phyloP scores from a whole-genome alignment of 2,797 vertebrate genomes.

The Cyclura pinguis region DNA sequence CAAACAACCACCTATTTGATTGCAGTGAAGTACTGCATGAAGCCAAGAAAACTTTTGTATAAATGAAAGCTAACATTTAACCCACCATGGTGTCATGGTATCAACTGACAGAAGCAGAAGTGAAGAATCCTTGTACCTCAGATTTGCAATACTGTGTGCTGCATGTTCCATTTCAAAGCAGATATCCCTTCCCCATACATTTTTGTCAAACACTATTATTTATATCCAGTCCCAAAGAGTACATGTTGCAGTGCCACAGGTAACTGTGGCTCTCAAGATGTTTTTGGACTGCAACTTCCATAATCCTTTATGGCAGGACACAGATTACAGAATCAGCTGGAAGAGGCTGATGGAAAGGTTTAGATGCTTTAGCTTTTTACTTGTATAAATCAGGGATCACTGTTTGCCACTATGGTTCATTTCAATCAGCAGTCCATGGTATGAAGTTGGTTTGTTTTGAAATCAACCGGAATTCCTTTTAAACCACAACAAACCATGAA shows the following conservation, averaged over 20 bases:
- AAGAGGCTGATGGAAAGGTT: not conserved
- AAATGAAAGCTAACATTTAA: not conserved
- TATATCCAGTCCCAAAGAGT: not conserved
- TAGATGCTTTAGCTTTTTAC: not conserved
- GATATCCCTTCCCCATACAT: not conserved
- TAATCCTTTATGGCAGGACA: not conserved
- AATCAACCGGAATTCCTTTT: not conserved
- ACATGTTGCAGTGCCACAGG: not conserved
- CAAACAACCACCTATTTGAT: not conserved
- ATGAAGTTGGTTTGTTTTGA: not conserved
- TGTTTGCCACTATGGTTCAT: not conserved
- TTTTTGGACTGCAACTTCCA: not conserved
- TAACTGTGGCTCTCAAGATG: not conserved
- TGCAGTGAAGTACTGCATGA: not conserved
- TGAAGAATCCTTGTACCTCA: not conserved
- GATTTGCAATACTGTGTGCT: no score
- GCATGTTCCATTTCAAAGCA: not conserved
- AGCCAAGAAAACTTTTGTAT: not conserved
- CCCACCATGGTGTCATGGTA: not conserved
- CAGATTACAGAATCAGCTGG: no score
- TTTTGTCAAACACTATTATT: not conserved
- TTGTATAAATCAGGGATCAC: not conserved
- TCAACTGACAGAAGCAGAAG: not conserved
- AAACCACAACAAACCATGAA: not conserved
- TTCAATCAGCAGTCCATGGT: not conserved